A percentile compares a stretch with the other conserved stretches of the same genome.
phyloP scores from a whole-genome alignment of 1,140 invertebrate species.

The Drosophila lini region DNA sequence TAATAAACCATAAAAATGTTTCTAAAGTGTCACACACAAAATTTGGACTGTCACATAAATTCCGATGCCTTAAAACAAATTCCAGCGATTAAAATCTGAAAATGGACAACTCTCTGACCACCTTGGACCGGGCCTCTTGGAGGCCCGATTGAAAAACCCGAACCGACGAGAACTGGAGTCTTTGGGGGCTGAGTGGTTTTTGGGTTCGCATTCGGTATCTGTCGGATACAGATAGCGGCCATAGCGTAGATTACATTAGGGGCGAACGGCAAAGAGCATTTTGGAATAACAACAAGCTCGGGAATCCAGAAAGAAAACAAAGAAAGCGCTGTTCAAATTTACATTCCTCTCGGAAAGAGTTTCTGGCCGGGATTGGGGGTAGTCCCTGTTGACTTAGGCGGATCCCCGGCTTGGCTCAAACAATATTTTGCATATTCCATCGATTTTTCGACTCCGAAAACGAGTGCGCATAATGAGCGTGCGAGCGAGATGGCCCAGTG shows the following conservation, averaged over 20 bases:
- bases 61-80: constrained; percentile 51
- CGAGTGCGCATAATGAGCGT: constrained; percentile 76
- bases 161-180: constrained; percentile 13
- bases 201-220: constrained; percentile 31
- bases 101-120: constrained; percentile 47
- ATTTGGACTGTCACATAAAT: constrained; percentile 75
- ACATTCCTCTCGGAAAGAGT: constrained; percentile 61
- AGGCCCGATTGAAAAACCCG: constrained; percentile 25
- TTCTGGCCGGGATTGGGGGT: constrained; percentile 36
- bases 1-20: constrained; percentile 67
- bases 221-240: constrained; percentile 46
- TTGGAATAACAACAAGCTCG: constrained; percentile 32
- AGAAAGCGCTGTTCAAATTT: constrained; percentile 65
- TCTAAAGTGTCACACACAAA: constrained; percentile 77
- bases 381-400: constrained; percentile 72
- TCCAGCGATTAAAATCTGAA: constrained; percentile 68
- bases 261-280: constrained; percentile 28
- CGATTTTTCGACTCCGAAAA: constrained; percentile 73
- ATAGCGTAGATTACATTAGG: constrained; percentile 44
- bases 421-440: constrained; percentile 80
- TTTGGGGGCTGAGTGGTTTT: constrained; percentile 42
- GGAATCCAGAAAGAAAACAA: constrained; percentile 44
- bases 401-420: constrained; percentile 40
- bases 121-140: constrained; percentile 22
- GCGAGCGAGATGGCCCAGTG: constrained; percentile 38